Evolutionary conservation across 37 sponge, comb jelly and placozoan species (phyloP).

Genomic region (Oopsacas minuta): DNA sequence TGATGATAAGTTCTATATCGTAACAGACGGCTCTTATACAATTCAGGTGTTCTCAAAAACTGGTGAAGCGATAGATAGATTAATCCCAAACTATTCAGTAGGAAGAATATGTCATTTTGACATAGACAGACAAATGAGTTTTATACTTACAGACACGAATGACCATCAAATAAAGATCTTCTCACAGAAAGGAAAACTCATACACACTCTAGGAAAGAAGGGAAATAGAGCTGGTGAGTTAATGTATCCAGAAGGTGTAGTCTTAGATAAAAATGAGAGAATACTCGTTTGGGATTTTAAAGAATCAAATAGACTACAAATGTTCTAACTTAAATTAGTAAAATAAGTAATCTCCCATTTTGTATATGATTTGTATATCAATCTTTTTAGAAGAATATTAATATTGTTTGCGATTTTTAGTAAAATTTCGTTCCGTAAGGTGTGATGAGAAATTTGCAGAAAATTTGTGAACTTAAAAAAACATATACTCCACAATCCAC

Average conservation of each 20-base stretch:
- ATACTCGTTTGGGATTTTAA: neutral
- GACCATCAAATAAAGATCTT: neutral
- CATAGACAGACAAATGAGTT: neutral
- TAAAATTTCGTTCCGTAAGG: too few relatives aligned
- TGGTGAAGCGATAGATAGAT: neutral
- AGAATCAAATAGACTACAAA: neutral
- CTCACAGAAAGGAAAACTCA: neutral
- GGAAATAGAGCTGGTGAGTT: neutral
- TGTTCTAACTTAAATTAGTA: neutral
- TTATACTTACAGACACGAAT: constrained; percentile 4
- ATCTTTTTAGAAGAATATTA: too few relatives aligned
- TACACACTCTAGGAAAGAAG: neutral
- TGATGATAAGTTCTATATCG: neutral
- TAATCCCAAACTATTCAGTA: neutral
- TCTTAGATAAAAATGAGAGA: neutral
- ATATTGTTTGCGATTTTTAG: too few relatives aligned
- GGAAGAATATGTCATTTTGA: neutral
- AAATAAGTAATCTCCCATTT: too few relatives aligned
- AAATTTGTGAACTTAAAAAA: too few relatives aligned
- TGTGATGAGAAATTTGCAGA: too few relatives aligned
- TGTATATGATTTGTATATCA: too few relatives aligned
- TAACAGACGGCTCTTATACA: neutral
- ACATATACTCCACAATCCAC: too few relatives aligned
- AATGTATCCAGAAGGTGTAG: neutral
- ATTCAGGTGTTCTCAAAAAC: neutral